Evolutionary conservation across 1,140 invertebrate species (phyloP).

Genomic region (Mercenaria mercenaria): DNA sequence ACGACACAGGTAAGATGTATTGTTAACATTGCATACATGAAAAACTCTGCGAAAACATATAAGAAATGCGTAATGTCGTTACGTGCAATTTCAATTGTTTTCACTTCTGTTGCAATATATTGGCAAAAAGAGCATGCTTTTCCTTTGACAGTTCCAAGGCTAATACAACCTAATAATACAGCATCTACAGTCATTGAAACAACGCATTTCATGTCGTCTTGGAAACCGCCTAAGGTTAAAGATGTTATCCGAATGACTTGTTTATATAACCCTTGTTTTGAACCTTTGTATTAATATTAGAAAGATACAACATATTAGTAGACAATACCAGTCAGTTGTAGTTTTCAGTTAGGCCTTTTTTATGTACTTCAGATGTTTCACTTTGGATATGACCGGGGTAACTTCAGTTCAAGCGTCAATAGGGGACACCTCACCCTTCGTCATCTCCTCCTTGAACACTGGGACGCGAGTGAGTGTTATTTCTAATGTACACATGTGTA

Average conservation of each 20-base stretch:
- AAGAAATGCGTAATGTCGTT: too few relatives aligned
- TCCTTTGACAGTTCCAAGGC: not conserved
- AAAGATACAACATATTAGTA: too few relatives aligned
- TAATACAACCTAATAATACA: not conserved
- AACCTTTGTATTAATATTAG: too few relatives aligned
- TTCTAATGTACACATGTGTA: not conserved
- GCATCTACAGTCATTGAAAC: not conserved
- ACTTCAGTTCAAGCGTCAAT: constrained; percentile 30
- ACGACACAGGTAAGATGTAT: constrained; percentile 29
- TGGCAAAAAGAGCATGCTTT: too few relatives aligned
- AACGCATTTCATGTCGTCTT: too few relatives aligned
- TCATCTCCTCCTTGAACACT: constrained; percentile 29
- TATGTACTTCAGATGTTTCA: constrained; percentile 12
- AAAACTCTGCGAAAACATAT: too few relatives aligned
- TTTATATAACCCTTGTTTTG: too few relatives aligned
- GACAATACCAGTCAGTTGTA: too few relatives aligned
- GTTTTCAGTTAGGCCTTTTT: not conserved
- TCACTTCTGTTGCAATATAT: not conserved
- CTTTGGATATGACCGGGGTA: constrained; percentile 39
- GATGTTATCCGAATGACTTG: not conserved
- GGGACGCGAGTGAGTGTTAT: constrained; percentile 35
- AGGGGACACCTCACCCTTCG: constrained; percentile 22
- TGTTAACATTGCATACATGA: too few relatives aligned
- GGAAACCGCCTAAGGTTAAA: too few relatives aligned
- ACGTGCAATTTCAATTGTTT: not conserved